Evolutionary conservation across 1,140 invertebrate genomes (phyloP), one percentile per base, ranked within the genome.

Genomic region (Drosophila jambulina): DNA sequence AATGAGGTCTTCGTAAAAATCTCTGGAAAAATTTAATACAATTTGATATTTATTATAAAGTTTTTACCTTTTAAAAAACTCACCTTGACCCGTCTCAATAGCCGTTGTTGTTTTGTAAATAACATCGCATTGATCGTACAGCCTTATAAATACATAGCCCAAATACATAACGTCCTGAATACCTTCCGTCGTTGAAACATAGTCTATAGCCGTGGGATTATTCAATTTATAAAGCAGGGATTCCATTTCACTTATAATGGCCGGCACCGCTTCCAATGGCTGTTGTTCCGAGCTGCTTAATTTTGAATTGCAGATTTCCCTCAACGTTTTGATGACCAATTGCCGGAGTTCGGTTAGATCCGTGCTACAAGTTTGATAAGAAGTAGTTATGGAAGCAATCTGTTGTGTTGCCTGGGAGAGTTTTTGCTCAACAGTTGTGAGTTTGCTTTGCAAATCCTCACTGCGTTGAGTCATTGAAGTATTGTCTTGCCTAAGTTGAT

Each of bases 211-310:
- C 1, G 67, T 43, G 4, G 74, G 15, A 43, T 54, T 36, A 32
- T 53, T 64, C 13, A 85, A 69, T 69, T 79, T 81, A 19, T 53
- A 45, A 5, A 88, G 49, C 42, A 91, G 63, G 13, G 51, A 19
- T 88, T 96, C 96, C 69, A 95, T 96, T 74, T 94, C 93, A 23
- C 94, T 93, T 4, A 94, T 94, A 87, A 96, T 94, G 93, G 94
- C 95, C 95, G 75, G 82, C 15, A 85, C 65, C 13, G 68, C 63
- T 48, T 88, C 81, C 43, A 90, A 45, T 15, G 85, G 78, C 29
- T 88, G 74, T 27, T 82, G 74, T n/a, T 67, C 46, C 1, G 59
- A 54, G 5, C 67, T 75, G 27, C 74, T 90, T 34, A 79, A 36
- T 63, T 90, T 88, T 1, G 81, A 75, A 57, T 46, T 61, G 48